A percentile compares a stretch with the other conserved stretches of the same genome.
These are phyloP conservation scores for Parnassius apollo DNA, from an alignment of 2,888 invertebrate genomes.

Conservation along the genomic window DNA sequence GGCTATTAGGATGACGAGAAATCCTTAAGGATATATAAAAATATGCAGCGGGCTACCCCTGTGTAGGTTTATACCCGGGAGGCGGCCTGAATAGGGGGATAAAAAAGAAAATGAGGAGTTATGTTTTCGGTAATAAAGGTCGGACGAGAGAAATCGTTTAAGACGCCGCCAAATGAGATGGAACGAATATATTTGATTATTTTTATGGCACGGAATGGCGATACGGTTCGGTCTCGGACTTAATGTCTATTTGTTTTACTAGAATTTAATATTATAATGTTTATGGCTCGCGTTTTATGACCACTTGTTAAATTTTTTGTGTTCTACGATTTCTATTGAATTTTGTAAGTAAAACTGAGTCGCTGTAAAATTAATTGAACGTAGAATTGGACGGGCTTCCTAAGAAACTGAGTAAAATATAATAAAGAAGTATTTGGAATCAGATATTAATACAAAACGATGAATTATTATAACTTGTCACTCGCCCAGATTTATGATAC, in stretches of 20 bases:
- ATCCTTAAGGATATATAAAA: slow-evolving; percentile 67
- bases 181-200: slow-evolving; percentile 81
- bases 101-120: slow-evolving; percentile 81
- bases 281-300: slow-evolving; percentile 50
- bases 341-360: slow-evolving; percentile 8
- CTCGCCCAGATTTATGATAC: slow-evolving; percentile 61
- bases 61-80: slow-evolving; percentile 59
- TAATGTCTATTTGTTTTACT: slow-evolving; percentile 77
- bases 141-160: slow-evolving; percentile 81
- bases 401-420: not conserved
- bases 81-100: slow-evolving; percentile 70
- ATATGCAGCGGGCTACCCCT: slow-evolving; percentile 71
- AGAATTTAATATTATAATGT: slow-evolving; percentile 66
- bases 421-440: not conserved
- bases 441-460: slow-evolving; percentile 36
- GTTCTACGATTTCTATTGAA: slow-evolving; percentile 26
- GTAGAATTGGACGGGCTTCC: not conserved
- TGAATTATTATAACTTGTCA: slow-evolving; percentile 47
- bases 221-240: slow-evolving; percentile 61
- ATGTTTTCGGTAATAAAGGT: slow-evolving; percentile 81
- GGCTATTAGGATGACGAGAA: slow-evolving; percentile 49
- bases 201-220: slow-evolving; percentile 78
- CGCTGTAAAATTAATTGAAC: slow-evolving; percentile 25
- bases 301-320: slow-evolving; percentile 40
- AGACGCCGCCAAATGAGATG: slow-evolving; percentile 80